These are phyloP conservation scores for Phymatocera aterrima DNA, from an alignment of 2,888 invertebrate genomes.

Conservation along the genomic window DNA sequence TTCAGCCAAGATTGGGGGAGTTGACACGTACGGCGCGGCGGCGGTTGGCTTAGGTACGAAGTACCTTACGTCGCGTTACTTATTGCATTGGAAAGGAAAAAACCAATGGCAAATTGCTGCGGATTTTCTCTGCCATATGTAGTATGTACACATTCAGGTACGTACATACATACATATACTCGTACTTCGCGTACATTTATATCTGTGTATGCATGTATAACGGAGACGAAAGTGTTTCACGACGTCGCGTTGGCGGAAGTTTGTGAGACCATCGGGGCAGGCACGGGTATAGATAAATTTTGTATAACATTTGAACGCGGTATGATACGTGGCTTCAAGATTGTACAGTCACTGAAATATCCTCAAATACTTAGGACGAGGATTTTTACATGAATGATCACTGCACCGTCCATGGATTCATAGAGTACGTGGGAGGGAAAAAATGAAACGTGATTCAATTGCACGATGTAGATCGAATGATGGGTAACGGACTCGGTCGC, in stretches of 20 bases:
- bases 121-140: neutral
- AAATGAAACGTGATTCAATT: neutral
- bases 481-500: neutral
- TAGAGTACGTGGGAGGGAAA: neutral
- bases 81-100: conserved; percentile 3
- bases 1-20: neutral
- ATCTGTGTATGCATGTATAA: neutral
- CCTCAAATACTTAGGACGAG: neutral
- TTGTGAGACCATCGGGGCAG: neutral
- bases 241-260: neutral
- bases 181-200: no score
- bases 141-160: no score
- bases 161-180: neutral
- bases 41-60: neutral
- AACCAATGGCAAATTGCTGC: neutral
- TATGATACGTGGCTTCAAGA: neutral
- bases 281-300: neutral
- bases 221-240: neutral
- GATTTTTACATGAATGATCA: neutral
- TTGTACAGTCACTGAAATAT: neutral
- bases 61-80: neutral
- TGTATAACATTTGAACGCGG: neutral
- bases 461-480: no score
- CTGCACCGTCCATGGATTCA: no score
- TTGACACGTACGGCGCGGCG: no score